Base-by-base conservation (phyloP, 2,888 invertebrate species). In the Teinopalpus imperialis region DNA sequence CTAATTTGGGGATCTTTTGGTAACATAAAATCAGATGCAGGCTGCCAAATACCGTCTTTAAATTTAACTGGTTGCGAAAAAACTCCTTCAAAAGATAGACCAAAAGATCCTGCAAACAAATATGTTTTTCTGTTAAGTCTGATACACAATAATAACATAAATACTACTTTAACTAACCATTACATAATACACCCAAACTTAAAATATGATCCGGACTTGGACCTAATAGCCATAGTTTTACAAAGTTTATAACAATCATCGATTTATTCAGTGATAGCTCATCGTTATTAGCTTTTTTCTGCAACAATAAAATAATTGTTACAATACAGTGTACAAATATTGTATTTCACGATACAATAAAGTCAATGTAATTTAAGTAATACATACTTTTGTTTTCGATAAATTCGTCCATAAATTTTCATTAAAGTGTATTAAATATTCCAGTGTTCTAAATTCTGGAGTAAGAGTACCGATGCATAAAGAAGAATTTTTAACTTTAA, bases 21-120 rank as follows among this genome's bases (percentile, higher is more conserved):
- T 44, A 70, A 16, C 42, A 74, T 53, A 57, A 61, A 87, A 49
- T 77, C 61, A 23, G 43, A 57, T 6, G 81, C 85, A 12, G 91
- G 90, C 42, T 52, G 56, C 91, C 91, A 91, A 52, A 59, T 54
- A 12, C 76, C 80, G 40, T 81, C 59, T 27, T 75, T 57, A 23
- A 86, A 69, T 37, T 70, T 75, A 66, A 78, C 85, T 3, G 92
- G 91, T 66, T 92, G 92, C 0, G 92, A 92, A 73, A 92, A 91
- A 31, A 80, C 69, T 4, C 92, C 79, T 30, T 88, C 74, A 48
- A 86, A 75, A 1, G 81, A 74, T 51, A 92, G 79, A 36, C 89
- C 90, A 69, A 90, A 91, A 6, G 89, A 69, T 23, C 91, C 91
- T 91, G 49, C 60, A 54, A 52, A 23, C 46, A 30, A n/a, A 1